Evolutionary conservation across 92 coral and sea anemone species (phyloP), one percentile per base, ranked within the genome.

Genomic region (Ricordea florida): DNA sequence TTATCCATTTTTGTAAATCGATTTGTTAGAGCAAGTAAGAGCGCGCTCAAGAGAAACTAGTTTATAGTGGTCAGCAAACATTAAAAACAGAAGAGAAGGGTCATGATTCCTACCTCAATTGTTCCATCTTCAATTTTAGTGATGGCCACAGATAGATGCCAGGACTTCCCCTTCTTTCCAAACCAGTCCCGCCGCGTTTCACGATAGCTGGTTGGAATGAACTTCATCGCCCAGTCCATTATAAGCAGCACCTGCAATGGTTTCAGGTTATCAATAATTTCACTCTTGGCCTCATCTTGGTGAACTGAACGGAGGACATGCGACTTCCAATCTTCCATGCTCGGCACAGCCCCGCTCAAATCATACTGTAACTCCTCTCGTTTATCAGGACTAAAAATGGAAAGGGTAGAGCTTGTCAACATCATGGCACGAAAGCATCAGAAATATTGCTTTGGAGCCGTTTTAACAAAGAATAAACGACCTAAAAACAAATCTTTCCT

Each of bases 101-200:
- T n/a, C n/a, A n/a, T n/a, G n/a, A n/a, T n/a, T n/a, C n/a, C n/a
- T 43, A 66, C 73, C 73, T 45, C 57, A 29, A 44, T 45, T 29
- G 9, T 20, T 0, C 13, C 23, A 66, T 4, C 37, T 21, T 24
- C 24, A 16, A 18, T 33, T 18, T 44, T 43, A 6, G 57, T 66
- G 20, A 66, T 46, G 11, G 73, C 73, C 15, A 66, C 73, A 6
- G 73, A 10, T 37, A 66, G 57, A 28, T 66, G 73, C 73, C 73
- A 44, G 20, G 57, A 45, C 22, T 66, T 66, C 6, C 58, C 73
- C 15, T 66, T 66, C 28, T 66, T 66, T 27, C 73, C 73, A 36
- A 62, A 62, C 69, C 69, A 62, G 69, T 62, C 69, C 24, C 69
- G 2, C 50, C 22, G 69, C 29, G 69, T 62, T 16, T 35, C 69